A percentile compares a stretch with the other conserved stretches of the same genome.
Evolutionary conservation across 2,888 invertebrate species (phyloP).

Genomic region (Lasioglossum villosulum): DNA sequence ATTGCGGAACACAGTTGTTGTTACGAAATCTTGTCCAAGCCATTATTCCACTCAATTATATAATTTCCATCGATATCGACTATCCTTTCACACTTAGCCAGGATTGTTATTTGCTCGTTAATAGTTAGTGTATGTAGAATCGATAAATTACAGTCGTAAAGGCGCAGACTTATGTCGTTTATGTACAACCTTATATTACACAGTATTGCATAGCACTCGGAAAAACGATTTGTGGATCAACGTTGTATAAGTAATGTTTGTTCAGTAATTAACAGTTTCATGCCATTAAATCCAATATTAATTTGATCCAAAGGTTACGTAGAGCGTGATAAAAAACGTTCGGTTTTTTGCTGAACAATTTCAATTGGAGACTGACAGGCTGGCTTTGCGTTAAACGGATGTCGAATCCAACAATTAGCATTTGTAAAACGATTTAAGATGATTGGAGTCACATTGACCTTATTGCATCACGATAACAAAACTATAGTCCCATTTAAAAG

Average conservation of each 20-base stretch:
- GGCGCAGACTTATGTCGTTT: neutral
- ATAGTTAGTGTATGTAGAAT: neutral
- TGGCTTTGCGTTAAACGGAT: neutral
- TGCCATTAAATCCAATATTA: neutral
- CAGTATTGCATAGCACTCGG: neutral
- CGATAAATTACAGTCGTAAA: neutral
- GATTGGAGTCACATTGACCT: neutral
- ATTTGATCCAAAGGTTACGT: neutral
- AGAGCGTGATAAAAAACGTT: neutral
- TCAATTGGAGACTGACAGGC: neutral
- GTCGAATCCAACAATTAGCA: neutral
- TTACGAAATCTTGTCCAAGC: neutral
- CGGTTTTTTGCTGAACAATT: neutral
- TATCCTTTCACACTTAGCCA: neutral
- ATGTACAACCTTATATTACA: neutral
- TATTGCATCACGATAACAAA: neutral
- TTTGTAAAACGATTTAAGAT: neutral
- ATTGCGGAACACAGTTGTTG: neutral
- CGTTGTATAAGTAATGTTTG: neutral
- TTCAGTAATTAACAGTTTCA: neutral
- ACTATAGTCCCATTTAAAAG: neutral
- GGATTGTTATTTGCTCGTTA: neutral
- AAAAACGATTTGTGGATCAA: neutral
- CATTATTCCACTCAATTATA: neutral
- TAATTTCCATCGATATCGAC: neutral